A percentile compares a stretch with the other conserved stretches of the same genome.
phyloP scores from a whole-genome alignment of 2,113 vertebrate genomes.

The Tragelaphus buxtoni region DNA sequence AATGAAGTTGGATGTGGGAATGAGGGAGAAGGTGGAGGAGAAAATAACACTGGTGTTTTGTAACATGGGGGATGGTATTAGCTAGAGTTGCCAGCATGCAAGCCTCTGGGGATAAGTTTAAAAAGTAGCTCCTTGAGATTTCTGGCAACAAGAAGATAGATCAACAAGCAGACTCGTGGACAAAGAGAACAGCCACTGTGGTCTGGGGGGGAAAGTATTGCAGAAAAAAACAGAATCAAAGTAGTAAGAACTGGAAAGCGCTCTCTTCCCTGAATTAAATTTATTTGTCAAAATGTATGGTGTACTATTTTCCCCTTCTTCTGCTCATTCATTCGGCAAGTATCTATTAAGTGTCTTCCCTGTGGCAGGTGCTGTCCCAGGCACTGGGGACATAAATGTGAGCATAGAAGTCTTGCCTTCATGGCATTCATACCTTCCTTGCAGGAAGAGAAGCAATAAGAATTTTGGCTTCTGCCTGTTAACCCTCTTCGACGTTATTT shows the following conservation, averaged over 20 bases:
- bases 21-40: not conserved
- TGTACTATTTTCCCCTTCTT: not conserved
- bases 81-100: not conserved
- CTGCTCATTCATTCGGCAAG: not conserved
- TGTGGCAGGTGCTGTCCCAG: not conserved
- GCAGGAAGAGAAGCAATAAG: not conserved
- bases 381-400: not conserved
- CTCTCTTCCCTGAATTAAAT: not conserved
- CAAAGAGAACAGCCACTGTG: not conserved
- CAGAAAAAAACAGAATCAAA: not conserved
- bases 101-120: not conserved
- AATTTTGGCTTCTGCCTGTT: not conserved
- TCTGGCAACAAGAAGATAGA: slow-evolving; percentile 4
- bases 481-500: not conserved
- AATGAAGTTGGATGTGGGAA: not conserved
- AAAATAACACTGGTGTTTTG: not conserved
- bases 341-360: not conserved
- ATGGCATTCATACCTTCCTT: not conserved
- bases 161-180: not conserved
- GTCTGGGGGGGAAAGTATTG: not conserved
- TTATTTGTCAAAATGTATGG: not conserved
- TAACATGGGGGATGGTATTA: not conserved
- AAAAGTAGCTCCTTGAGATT: not conserved
- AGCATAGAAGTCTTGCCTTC: not conserved
- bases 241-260: not conserved